Evolutionary conservation across 2,797 vertebrate species (phyloP).

Genomic region (Eurystomus glaucurus): DNA sequence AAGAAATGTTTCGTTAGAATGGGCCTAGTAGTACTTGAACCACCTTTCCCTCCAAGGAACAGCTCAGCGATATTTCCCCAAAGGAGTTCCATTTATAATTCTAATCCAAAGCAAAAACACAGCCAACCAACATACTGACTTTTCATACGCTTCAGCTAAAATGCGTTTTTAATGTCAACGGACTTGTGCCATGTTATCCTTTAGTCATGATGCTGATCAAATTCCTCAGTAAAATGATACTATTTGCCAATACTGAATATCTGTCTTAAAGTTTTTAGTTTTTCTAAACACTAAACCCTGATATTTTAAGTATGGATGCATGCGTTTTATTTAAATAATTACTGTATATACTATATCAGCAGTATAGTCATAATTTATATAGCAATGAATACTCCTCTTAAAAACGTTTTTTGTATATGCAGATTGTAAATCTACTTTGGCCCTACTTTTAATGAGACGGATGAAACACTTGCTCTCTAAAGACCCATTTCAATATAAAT

Average conservation of each 20-base stretch:
- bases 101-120: background rate
- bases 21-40: background rate
- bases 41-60: background rate
- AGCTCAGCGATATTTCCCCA: background rate
- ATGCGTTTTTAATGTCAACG: background rate
- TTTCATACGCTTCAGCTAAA: background rate
- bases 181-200: background rate
- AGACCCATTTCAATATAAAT: background rate
- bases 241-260: background rate
- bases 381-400: background rate
- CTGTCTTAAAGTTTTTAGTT: background rate
- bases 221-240: background rate
- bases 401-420: background rate
- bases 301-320: accelerated
- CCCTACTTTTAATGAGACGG: background rate
- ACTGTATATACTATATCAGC: background rate
- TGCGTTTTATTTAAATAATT: background rate
- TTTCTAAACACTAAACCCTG: background rate
- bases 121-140: background rate
- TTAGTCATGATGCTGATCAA: background rate
- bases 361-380: background rate
- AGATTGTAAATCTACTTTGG: background rate
- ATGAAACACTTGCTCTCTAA: background rate
- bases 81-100: background rate
- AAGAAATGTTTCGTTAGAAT: background rate